These are phyloP conservation scores for Drosophila kokeensis DNA, from an alignment of 2,888 invertebrate genomes.

Conservation along the genomic window DNA sequence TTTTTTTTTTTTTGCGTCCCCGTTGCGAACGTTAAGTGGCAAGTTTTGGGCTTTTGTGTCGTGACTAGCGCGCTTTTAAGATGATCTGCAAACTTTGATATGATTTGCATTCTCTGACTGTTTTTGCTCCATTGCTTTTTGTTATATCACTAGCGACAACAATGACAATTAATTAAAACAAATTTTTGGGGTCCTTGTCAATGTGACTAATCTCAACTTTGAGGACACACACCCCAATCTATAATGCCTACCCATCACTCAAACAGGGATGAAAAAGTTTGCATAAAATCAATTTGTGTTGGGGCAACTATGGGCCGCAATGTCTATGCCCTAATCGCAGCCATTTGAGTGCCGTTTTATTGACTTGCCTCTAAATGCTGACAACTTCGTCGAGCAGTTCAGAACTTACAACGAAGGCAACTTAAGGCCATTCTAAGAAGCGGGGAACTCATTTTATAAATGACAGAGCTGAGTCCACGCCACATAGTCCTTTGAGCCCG, in stretches of 20 bases:
- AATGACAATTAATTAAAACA: conserved; percentile 73
- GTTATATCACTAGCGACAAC: conserved; percentile 56
- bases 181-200: conserved; percentile 43
- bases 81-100: conserved; percentile 60
- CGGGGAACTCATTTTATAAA: conserved; percentile 23
- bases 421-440: conserved; percentile 27
- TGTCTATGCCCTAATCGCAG: conserved; percentile 64
- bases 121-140: conserved; percentile 31
- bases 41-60: conserved; percentile 64
- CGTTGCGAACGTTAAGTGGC: conserved; percentile 50
- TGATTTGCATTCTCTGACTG: conserved; percentile 69
- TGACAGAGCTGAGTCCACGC: conserved; percentile 12
- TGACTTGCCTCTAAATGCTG: conserved; percentile 51
- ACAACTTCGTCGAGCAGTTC: conserved; percentile 42
- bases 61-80: conserved; percentile 58
- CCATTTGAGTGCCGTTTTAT: conserved; percentile 72
- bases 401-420: conserved; percentile 28
- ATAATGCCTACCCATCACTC: conserved; percentile 24
- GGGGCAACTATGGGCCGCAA: conserved; percentile 33
- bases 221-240: conserved; percentile 14
- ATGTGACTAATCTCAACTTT: conserved; percentile 56
- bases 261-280: conserved; percentile 48
- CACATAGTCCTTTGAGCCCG: conserved; percentile 7
- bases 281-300: conserved; percentile 73
- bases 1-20: neutral